Percentiles rank a stretch among this genome's conserved stretches.
Conservation (phyloP, 2,888 invertebrate genomes). For the Julus scandinavius region DNA sequence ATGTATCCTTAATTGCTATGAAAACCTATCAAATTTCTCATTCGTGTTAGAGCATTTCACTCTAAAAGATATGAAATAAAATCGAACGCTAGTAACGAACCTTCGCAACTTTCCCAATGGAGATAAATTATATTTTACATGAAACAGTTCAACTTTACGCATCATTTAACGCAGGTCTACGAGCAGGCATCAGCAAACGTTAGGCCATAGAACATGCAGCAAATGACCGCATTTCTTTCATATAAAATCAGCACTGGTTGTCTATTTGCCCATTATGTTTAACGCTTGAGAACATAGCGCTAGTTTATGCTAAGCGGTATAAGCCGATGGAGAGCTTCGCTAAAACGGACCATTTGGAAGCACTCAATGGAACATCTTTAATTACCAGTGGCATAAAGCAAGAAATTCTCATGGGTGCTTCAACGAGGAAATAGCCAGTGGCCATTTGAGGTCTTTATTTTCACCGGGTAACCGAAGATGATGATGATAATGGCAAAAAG, state of each 20-base stretch:
- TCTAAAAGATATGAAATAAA: neutral
- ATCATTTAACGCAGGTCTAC: neutral
- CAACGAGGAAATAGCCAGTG: neutral
- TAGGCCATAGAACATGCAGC: neutral
- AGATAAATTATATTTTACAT: neutral
- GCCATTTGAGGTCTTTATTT: neutral
- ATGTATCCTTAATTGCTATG: no score
- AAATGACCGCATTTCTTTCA: neutral
- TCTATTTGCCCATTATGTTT: neutral
- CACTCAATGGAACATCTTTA: slow-evolving; percentile 1
- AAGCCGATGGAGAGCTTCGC: neutral
- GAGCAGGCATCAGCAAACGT: neutral
- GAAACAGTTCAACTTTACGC: neutral
- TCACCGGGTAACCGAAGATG: neutral
- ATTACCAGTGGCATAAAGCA: neutral
- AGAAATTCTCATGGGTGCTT: neutral
- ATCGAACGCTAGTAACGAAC: neutral
- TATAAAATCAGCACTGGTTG: neutral
- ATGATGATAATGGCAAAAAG: neutral
- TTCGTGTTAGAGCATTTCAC: neutral
- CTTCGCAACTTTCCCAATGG: neutral
- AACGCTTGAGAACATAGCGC: neutral
- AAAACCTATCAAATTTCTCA: no score
- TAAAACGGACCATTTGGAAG: neutral
- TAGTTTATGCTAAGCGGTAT: neutral